phyloP scores from a whole-genome alignment of 2,888 invertebrate genomes.

The Plebejus anna region DNA sequence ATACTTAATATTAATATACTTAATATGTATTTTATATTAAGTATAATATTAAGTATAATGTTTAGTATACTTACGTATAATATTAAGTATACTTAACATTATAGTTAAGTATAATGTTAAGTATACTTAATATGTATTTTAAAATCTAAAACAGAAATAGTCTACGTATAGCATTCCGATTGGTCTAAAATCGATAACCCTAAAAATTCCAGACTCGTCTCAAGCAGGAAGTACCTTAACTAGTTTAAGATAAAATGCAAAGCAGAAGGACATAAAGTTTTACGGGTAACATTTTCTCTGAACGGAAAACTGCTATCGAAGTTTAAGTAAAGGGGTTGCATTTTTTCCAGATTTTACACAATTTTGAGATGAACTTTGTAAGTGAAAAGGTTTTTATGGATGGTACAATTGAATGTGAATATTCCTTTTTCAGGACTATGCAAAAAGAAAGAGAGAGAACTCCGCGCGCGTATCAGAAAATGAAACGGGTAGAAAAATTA shows the following conservation, averaged over 20 bases:
- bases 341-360: neutral
- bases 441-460: neutral
- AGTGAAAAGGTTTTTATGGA: neutral
- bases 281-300: conserved; percentile 20
- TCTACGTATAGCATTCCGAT: neutral
- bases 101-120: too few relatives aligned
- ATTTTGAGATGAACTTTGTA: neutral
- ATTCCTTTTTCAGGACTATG: neutral
- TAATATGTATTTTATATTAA: too few relatives aligned
- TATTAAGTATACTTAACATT: too few relatives aligned
- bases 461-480: neutral
- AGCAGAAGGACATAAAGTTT: conserved; percentile 19
- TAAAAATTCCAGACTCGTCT: conserved; percentile 9
- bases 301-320: conserved; percentile 12
- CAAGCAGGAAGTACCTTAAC: conserved; percentile 8
- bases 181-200: conserved; percentile 2
- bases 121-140: neutral
- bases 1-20: too few relatives aligned
- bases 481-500: too few relatives aligned
- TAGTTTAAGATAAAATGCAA: conserved; percentile 24
- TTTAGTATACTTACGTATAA: too few relatives aligned
- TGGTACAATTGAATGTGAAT: neutral
- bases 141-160: neutral
- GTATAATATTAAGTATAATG: too few relatives aligned
- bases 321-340: neutral